A percentile compares a stretch with the other conserved stretches of the same genome.
These are phyloP conservation scores for Chiloscyllium plagiosum DNA, from an alignment of 2,113 vertebrate species.

Conservation along the genomic window DNA sequence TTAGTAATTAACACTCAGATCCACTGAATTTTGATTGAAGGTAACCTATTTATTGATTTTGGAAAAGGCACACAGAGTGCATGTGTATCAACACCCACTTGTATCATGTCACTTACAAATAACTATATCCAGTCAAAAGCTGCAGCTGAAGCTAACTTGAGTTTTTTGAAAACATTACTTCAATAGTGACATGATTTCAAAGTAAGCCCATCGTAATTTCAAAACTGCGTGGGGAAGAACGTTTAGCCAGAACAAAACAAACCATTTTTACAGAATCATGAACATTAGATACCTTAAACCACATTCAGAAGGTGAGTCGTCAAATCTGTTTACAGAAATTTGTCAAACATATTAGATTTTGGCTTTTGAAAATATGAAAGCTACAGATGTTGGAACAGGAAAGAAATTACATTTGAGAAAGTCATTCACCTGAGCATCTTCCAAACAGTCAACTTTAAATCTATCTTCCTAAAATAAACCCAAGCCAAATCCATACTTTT, in stretches of 20 bases:
- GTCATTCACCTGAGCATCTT: not conserved
- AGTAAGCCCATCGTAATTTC: not conserved
- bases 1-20: conserved; percentile 28
- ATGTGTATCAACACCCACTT: conserved; percentile 21
- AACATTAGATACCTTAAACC: not conserved
- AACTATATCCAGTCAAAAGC: not conserved
- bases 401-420: not conserved
- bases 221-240: not conserved
- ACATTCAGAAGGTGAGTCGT: not conserved
- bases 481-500: not conserved
- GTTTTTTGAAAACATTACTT: not conserved
- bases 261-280: not conserved
- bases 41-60: conserved; percentile 37
- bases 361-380: not conserved
- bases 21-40: conserved; percentile 26
- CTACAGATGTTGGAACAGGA: not conserved
- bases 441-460: not conserved
- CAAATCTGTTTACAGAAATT: not conserved
- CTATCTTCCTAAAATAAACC: not conserved
- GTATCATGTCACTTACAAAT: not conserved
- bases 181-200: not conserved
- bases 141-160: not conserved
- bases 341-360: not conserved
- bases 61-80: conserved; percentile 15
- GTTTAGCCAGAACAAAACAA: not conserved